A percentile compares a stretch with the other conserved stretches of the same genome.
Conservation (phyloP, 1,140 invertebrate genomes). For the Heliconius melpomene region DNA sequence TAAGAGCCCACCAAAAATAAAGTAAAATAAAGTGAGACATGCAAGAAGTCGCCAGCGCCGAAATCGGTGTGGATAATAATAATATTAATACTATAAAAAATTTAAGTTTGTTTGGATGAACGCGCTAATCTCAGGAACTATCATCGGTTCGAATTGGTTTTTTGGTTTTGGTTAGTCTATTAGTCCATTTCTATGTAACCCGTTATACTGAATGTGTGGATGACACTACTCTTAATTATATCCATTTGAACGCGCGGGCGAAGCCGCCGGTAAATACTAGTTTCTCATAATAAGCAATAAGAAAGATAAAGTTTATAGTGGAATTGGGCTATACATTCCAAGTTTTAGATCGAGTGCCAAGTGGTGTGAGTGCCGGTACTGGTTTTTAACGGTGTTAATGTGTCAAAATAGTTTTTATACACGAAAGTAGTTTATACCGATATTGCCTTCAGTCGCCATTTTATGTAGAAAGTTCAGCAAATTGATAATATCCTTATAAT, state of each 20-base stretch:
- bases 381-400: constrained; percentile 25
- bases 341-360: constrained; percentile 2
- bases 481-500: not conserved
- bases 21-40: no score
- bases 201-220: no score
- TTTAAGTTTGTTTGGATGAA: no score
- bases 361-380: constrained; percentile 2
- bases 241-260: no score
- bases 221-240: no score
- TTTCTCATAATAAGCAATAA: not conserved
- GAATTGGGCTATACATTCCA: not conserved
- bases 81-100: no score
- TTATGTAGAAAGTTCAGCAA: not conserved
- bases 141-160: not conserved
- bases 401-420: constrained; percentile 22
- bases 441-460: not conserved
- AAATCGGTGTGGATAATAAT: no score
- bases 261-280: no score
- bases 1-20: no score
- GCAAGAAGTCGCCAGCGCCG: no score
- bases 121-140: no score
- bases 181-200: not conserved
- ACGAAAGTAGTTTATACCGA: constrained; percentile 10
- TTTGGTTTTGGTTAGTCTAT: not conserved
- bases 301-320: not conserved